These are phyloP conservation scores for Clarias platycephalus DNA, from an alignment of 2,797 vertebrate species.

Conservation along the genomic window DNA sequence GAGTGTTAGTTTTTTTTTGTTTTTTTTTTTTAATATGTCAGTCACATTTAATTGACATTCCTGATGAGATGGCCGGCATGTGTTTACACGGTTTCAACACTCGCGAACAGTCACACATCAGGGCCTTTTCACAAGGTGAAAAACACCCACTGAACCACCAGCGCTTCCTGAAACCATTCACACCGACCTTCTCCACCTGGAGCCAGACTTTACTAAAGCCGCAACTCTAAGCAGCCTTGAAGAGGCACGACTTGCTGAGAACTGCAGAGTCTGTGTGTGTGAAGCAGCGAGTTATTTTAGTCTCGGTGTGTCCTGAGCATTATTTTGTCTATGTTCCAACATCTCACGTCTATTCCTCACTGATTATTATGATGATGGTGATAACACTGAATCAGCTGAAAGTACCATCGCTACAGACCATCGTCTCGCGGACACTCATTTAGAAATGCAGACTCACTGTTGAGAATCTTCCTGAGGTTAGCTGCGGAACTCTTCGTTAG, in stretches of 20 bases:
- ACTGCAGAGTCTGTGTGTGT: neutral
- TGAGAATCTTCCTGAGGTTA: neutral
- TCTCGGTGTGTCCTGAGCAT: neutral
- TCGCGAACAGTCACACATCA: neutral
- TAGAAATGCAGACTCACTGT: neutral
- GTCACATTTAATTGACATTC: neutral
- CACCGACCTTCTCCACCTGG: slow-evolving; percentile 13
- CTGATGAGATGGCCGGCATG: neutral
- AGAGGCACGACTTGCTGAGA: neutral
- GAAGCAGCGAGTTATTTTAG: neutral
- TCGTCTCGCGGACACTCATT: neutral
- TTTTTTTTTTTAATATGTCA: too few species aligned
- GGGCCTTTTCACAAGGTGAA: neutral
- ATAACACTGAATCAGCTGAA: neutral
- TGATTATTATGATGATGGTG: too few species aligned
- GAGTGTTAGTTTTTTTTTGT: too few species aligned
- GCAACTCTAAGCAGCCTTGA: neutral
- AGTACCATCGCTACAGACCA: neutral
- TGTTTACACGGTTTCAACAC: neutral
- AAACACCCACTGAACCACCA: neutral
- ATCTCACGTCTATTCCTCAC: neutral
- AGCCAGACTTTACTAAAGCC: neutral
- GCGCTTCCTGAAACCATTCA: neutral
- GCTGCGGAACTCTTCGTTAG: neutral
- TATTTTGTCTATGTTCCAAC: neutral